Percentiles rank a stretch among this genome's conserved stretches.
These are phyloP conservation scores for Lochmaea capreae DNA, from an alignment of 2,888 invertebrate genomes.

Conservation along the genomic window DNA sequence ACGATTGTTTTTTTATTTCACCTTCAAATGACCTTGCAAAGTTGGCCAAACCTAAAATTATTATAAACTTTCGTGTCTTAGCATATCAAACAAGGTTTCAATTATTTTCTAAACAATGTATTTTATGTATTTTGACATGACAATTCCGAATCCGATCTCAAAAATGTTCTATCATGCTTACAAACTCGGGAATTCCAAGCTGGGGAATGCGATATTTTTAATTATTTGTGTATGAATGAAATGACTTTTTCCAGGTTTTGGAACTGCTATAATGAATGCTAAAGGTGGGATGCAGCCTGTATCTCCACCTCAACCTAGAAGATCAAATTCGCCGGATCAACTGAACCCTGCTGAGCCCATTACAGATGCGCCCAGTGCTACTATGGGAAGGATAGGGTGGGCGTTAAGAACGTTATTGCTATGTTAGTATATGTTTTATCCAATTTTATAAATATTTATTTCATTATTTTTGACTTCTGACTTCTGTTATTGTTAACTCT, in stretches of 20 bases:
- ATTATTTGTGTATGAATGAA: background rate
- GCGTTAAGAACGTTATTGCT: conserved; percentile 76
- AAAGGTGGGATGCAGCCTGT: conserved; percentile 63
- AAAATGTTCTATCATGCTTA: too few relatives aligned
- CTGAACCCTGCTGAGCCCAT: conserved; percentile 77
- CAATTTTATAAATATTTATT: too few relatives aligned
- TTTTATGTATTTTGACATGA: too few relatives aligned
- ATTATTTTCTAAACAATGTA: too few relatives aligned
- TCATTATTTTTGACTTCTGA: too few relatives aligned
- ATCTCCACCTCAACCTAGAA: conserved; percentile 68
- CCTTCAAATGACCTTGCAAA: too few relatives aligned
- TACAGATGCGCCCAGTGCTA: conserved; percentile 75
- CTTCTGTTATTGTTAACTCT: too few relatives aligned
- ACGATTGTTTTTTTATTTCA: too few relatives aligned
- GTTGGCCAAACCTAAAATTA: too few relatives aligned
- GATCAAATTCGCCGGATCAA: conserved; percentile 72
- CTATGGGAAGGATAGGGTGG: conserved; percentile 77
- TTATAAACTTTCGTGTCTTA: too few relatives aligned
- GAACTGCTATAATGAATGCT: conserved; percentile 62
- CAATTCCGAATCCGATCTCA: too few relatives aligned
- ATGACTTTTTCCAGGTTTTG: conserved; percentile 65
- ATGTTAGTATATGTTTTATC: conserved; percentile 61
- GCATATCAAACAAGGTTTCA: too few relatives aligned
- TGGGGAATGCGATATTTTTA: background rate
- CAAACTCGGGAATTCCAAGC: background rate